Evolutionary conservation across 2,113 vertebrate genomes (phyloP).

Genomic region (Sceloporus tristichus): DNA sequence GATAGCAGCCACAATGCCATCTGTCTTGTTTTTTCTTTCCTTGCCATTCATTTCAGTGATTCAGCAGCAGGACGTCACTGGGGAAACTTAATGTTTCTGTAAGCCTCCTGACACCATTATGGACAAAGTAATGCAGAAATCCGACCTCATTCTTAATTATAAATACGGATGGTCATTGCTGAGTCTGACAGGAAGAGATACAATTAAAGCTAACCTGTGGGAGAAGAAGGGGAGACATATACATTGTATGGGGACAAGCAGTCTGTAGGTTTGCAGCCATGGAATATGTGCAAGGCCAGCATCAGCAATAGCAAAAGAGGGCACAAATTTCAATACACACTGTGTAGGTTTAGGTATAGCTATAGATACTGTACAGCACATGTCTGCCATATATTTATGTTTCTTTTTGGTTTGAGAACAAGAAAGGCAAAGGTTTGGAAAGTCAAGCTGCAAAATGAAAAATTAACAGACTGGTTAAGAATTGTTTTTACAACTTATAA

Average conservation of each 20-base stretch:
- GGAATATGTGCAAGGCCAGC: not conserved
- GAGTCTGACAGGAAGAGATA: not conserved
- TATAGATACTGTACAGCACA: not conserved
- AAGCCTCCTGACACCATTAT: too few relatives aligned
- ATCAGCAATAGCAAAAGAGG: fast-evolving
- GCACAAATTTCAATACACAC: not conserved
- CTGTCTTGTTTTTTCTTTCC: not conserved
- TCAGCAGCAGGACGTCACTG: too few relatives aligned
- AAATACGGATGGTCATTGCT: not conserved
- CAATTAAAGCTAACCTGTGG: not conserved
- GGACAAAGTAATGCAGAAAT: not conserved
- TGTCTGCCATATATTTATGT: not conserved
- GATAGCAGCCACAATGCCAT: not conserved
- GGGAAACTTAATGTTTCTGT: not conserved
- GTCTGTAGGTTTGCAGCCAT: too few relatives aligned
- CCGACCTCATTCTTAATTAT: not conserved
- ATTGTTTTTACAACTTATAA: conserved; percentile 37
- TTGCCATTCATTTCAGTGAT: not conserved
- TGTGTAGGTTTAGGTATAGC: fast-evolving
- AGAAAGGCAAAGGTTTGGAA: conserved; percentile 7
- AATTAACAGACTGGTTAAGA: not conserved
- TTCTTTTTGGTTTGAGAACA: not conserved
- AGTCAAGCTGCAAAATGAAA: conserved; percentile 22
- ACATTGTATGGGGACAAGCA: not conserved
- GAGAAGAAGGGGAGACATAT: not conserved